Base-by-base conservation (phyloP, 2,113 vertebrate species). In the Entelurus aequoreus region DNA sequence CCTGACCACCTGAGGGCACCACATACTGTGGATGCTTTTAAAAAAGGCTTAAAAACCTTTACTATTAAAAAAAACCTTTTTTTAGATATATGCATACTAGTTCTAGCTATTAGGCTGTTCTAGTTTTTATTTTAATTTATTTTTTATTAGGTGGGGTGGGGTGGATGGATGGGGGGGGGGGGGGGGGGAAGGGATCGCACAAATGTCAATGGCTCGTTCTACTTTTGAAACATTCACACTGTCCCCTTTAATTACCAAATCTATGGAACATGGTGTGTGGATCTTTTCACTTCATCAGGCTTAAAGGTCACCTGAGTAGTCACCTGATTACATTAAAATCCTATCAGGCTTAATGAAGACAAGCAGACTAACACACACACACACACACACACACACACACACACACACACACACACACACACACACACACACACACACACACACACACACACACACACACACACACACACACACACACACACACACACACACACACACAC, bases 231-330 rank as follows among this genome's bases (percentile, higher is more conserved):
- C 54, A 53, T 55, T 42, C 13, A 60, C n/a, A 28, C 54, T 7
- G 50, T 44, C 46, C 36, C 11, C 44, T 57, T 69, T 54, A 68
- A 82, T 72, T 16, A 36, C 10, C 52, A 1, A 38, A 65, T 66
- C 15, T 55, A 28, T 12, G 48, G n/a, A 66, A 68, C 53, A 61
- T 12, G 50, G 54, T 35, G 66, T 72, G 69, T 76, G 74, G 35
- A 77, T 71, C 64, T 57, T 59, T 35, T 74, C 46, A 69, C 61
- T 48, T 81, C 72, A 64, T 72, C 68, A 71, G 64, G 66, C 67
- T 21, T 15, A 6, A 35, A 1, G 14, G 16, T 54, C 51, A 62
- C 62, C 51, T 47, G 51, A 65, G 58, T 57, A 50, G 53, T 63
- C 64, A 61, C 52, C 57, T 65, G 69, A 79, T 74, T 69, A 65